phyloP scores from a whole-genome alignment of 2,888 invertebrate genomes.

The Sepioteuthis lessoniana region DNA sequence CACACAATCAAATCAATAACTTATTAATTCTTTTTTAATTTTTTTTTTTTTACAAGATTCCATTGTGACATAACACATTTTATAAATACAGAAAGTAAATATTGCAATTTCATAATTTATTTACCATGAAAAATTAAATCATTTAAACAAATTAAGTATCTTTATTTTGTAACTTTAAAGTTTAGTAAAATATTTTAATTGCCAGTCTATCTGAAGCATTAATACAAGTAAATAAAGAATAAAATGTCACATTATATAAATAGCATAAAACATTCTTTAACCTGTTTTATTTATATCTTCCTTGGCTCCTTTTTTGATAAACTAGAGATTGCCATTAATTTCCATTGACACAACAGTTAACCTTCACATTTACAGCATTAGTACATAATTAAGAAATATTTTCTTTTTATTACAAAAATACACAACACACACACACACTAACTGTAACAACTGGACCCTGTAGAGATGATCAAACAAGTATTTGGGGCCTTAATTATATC shows the following conservation, averaged over 20 bases:
- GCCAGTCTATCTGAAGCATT: too few species aligned
- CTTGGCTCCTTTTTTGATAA: not conserved
- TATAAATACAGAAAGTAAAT: not conserved
- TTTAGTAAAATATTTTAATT: too few species aligned
- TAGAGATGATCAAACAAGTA: not conserved
- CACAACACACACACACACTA: not conserved
- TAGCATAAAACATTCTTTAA: not conserved
- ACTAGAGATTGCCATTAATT: not conserved
- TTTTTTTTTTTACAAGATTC: not conserved
- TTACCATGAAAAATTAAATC: too few species aligned
- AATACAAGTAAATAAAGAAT: not conserved
- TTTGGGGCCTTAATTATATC: not conserved
- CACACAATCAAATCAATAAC: too few species aligned
- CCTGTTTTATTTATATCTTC: not conserved
- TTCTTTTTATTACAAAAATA: not conserved
- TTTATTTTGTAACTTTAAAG: too few species aligned
- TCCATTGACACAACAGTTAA: not conserved
- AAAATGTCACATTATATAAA: not conserved
- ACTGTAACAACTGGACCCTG: not conserved
- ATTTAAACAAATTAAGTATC: too few species aligned
- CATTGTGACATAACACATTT: not conserved
- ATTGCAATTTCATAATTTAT: not conserved
- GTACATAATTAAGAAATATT: not conserved
- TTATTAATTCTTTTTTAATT: too few species aligned
- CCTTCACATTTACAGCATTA: not conserved